phyloP scores from a whole-genome alignment of 35 echinoderm and acorn worm genomes.

The Ophioderma brevispina region DNA sequence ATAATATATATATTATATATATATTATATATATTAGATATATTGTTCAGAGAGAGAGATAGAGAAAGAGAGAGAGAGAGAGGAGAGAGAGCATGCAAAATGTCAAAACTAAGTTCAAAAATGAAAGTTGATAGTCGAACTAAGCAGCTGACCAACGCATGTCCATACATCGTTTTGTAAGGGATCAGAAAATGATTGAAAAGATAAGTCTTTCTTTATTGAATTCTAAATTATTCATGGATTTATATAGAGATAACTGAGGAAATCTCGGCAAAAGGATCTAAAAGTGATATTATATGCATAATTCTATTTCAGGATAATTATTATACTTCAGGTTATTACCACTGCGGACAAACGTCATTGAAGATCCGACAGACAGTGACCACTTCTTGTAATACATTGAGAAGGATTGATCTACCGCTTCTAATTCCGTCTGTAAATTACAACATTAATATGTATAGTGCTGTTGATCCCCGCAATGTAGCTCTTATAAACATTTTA shows the following conservation, averaged over 20 bases:
- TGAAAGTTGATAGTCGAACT: background rate
- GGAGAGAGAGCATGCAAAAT: too few relatives aligned
- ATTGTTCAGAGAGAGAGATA: too few relatives aligned
- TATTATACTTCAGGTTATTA: background rate
- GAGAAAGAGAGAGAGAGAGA: too few relatives aligned
- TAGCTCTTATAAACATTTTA: too few relatives aligned
- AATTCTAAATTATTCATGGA: background rate
- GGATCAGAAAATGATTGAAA: background rate
- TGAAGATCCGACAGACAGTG: background rate
- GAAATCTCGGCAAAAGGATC: background rate
- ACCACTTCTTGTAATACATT: background rate
- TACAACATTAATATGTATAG: background rate
- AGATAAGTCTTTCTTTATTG: background rate
- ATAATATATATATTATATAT: too few relatives aligned
- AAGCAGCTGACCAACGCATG: background rate
- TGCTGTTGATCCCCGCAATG: too few relatives aligned
- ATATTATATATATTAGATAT: too few relatives aligned
- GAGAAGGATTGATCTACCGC: background rate
- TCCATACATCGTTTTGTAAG: background rate
- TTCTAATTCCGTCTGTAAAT: background rate
- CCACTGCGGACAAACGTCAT: background rate
- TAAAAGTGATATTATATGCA: background rate
- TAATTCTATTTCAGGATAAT: background rate
- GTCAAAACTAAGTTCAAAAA: background rate
- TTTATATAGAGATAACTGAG: background rate